A percentile compares a stretch with the other conserved stretches of the same genome.
Conservation (phyloP, 2,797 vertebrate species). For the Pipistrellus pygmaeus region DNA sequence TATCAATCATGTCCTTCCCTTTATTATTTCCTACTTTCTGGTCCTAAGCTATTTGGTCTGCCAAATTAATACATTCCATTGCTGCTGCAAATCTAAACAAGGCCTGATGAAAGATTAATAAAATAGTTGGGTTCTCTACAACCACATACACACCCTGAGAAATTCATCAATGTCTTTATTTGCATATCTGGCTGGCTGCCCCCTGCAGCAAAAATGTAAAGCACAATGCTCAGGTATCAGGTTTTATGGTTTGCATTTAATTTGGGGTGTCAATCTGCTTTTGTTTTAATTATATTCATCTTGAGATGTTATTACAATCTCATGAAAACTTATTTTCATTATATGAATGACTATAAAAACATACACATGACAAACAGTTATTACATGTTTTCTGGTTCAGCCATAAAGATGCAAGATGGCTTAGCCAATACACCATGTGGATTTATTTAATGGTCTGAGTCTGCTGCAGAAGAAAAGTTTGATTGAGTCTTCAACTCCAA, state of each 20-base stretch:
- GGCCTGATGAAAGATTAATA: slow-evolving; percentile 84
- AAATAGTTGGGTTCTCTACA: slow-evolving; percentile 87
- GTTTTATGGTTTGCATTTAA: slow-evolving; percentile 88
- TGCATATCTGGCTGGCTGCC: slow-evolving; percentile 89
- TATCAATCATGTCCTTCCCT: slow-evolving; percentile 78
- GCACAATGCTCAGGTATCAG: slow-evolving; percentile 87
- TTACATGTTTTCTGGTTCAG: slow-evolving; percentile 87
- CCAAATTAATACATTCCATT: slow-evolving; percentile 86
- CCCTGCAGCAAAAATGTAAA: slow-evolving; percentile 84
- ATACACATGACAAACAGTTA: slow-evolving; percentile 87
- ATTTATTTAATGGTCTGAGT: slow-evolving; percentile 76
- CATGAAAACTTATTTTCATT: slow-evolving; percentile 88
- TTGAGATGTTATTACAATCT: slow-evolving; percentile 88
- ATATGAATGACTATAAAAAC: slow-evolving; percentile 87
- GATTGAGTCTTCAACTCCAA: slow-evolving; percentile 45
- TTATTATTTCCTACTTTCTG: slow-evolving; percentile 80
- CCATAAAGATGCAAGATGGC: slow-evolving; percentile 81
- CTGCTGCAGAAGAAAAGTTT: slow-evolving; percentile 68
- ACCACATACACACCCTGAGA: slow-evolving; percentile 85
- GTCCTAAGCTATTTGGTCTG: slow-evolving; percentile 81
- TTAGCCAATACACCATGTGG: slow-evolving; percentile 76
- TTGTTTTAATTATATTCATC: slow-evolving; percentile 89
- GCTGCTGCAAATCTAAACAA: slow-evolving; percentile 86
- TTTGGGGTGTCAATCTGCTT: slow-evolving; percentile 89
- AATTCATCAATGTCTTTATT: slow-evolving; percentile 89